Percentiles rank a stretch among this genome's conserved stretches.
phyloP scores from a whole-genome alignment of 2,113 vertebrate genomes.

The Oophaga pumilio region DNA sequence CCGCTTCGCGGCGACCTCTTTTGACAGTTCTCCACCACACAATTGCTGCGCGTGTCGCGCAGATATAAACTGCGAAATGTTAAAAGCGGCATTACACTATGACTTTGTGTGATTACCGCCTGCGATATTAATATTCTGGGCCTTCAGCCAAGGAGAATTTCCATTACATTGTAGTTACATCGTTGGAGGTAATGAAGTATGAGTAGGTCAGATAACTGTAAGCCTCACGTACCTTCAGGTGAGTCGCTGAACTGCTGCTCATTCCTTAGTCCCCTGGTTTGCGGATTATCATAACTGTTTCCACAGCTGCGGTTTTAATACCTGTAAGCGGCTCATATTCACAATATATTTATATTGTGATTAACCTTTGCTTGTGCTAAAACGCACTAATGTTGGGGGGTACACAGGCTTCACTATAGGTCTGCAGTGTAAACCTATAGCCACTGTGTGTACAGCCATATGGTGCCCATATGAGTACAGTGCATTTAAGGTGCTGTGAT shows the following conservation, averaged over 20 bases:
- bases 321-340: not conserved
- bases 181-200: not conserved
- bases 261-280: not conserved
- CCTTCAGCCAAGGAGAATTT: conserved; percentile 17
- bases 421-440: no score
- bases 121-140: conserved; percentile 32
- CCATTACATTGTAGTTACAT: not conserved
- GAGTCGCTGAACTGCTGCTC: not conserved
- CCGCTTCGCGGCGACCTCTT: not conserved
- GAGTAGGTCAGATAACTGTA: not conserved
- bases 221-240: not conserved
- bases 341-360: not conserved
- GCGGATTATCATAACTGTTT: not conserved
- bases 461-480: no score
- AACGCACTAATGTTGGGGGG: no score
- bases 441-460: no score
- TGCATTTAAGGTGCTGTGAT: no score
- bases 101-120: not conserved
- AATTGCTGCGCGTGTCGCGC: not conserved
- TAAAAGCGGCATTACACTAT: not conserved
- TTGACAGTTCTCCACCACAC: not conserved
- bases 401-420: not conserved
- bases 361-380: not conserved
- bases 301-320: not conserved
- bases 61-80: not conserved